phyloP scores from a whole-genome alignment of 1,140 invertebrate species.

The Lethocerus indicus region DNA sequence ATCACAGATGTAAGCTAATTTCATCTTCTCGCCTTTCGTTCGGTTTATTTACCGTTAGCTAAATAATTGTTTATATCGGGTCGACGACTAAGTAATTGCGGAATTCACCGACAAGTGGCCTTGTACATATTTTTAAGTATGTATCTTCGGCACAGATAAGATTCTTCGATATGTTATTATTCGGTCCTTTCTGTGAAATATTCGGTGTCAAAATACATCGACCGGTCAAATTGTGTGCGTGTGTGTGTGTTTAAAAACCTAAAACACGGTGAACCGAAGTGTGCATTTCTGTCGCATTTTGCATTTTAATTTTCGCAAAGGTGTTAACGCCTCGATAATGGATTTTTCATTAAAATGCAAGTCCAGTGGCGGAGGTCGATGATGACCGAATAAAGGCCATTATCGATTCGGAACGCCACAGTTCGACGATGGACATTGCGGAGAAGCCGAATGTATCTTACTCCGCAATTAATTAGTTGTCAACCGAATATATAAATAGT shows the following conservation, averaged over 20 bases:
- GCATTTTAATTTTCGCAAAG: no score
- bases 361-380: no score
- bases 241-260: no score
- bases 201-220: no score
- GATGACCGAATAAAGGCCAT: no score
- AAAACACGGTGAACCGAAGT: no score
- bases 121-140: background rate
- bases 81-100: background rate
- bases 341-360: no score
- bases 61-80: background rate
- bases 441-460: background rate
- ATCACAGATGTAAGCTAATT: slow-evolving; percentile 21
- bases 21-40: background rate
- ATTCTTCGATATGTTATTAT: background rate
- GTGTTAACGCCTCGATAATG: no score
- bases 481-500: background rate
- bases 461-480: background rate
- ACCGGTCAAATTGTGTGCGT: no score
- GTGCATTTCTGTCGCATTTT: no score
- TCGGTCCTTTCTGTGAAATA: background rate
- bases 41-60: background rate
- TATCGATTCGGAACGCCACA: no score
- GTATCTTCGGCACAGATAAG: background rate
- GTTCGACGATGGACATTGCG: background rate
- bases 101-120: background rate